Evolutionary conservation across 64 coral and sea anemone species (phyloP), one percentile per base, ranked within the genome.

Genomic region (Montipora foliosa): DNA sequence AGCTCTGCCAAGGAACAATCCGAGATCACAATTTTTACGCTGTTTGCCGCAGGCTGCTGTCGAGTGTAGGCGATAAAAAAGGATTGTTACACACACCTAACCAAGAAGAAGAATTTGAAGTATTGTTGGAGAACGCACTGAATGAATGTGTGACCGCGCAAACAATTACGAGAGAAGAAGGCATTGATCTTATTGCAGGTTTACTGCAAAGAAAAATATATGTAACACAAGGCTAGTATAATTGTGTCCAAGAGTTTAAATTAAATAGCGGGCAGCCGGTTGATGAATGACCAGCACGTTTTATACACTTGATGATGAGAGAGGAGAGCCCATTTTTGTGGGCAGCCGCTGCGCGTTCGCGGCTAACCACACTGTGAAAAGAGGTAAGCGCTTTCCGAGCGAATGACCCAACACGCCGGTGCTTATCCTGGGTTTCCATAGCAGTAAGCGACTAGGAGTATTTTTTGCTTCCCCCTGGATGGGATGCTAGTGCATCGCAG

Each of bases 21-120:
- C 68, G 95, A 37, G 95, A 97, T 75, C 88, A 94, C 24, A 97
- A 97, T 51, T 94, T 91, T 46, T 87, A 94, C 25, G 95, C 95
- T 4, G 62, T 97, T 7, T 97, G 95, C 59, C 93, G 76, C 52
- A 89, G 92, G 70, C 17, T 97, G 25, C 84, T 97, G n/a, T 80
- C 88, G 21, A 92, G 88, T 9, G 58, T 25, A 9, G 61, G 64
- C 8, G 67, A 77, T 24, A 12, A 49, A 5, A 58, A 62, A 15
- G 95, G 95, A 24, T 19, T 97, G 55, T n/a, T 97, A 8, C 95
- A 97, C 68, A 91, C 91, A n/a, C 70, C 77, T 19, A 88, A 88
- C 1, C 61, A 55, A 58, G 73, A 44, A 21, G 1, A 24, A 1
- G 83, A 87, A 22, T 62, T 70, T 48, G 22, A 77, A 16, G 46